Conservation (phyloP, 2,888 invertebrate genomes). For the Oscheius sp. region DNA sequence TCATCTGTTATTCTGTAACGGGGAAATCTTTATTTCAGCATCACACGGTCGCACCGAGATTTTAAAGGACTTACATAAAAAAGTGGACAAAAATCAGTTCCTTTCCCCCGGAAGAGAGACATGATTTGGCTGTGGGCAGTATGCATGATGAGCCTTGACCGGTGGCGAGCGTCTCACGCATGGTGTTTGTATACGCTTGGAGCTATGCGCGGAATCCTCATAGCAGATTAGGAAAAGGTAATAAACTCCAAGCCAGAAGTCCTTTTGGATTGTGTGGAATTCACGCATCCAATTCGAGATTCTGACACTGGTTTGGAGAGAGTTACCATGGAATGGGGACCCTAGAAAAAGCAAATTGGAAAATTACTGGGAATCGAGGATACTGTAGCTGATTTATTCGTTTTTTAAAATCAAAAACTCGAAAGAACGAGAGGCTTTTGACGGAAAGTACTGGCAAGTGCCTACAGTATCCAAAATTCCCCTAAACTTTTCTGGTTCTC, state of each 20-base stretch:
- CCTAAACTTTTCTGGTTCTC: neutral
- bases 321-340: neutral
- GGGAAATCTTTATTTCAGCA: neutral
- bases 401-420: too few species aligned
- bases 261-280: neutral
- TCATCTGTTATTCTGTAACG: too few species aligned
- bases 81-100: neutral
- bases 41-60: constrained; percentile 4
- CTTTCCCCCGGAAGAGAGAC: neutral
- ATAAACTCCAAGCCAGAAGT: neutral
- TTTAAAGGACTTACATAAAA: neutral
- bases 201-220: constrained; percentile 23
- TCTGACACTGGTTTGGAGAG: neutral
- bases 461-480: constrained; percentile 5
- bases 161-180: constrained; percentile 20
- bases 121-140: neutral
- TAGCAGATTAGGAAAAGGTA: neutral
- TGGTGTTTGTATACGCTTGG: constrained; percentile 27
- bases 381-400: neutral
- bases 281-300: neutral
- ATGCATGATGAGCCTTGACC: constrained; percentile 1
- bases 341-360: too few species aligned
- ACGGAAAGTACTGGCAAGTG: neutral
- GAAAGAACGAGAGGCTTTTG: neutral
- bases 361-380: neutral